Base-by-base conservation (phyloP, 1,140 invertebrate species). In the Steinernema khuongi region DNA sequence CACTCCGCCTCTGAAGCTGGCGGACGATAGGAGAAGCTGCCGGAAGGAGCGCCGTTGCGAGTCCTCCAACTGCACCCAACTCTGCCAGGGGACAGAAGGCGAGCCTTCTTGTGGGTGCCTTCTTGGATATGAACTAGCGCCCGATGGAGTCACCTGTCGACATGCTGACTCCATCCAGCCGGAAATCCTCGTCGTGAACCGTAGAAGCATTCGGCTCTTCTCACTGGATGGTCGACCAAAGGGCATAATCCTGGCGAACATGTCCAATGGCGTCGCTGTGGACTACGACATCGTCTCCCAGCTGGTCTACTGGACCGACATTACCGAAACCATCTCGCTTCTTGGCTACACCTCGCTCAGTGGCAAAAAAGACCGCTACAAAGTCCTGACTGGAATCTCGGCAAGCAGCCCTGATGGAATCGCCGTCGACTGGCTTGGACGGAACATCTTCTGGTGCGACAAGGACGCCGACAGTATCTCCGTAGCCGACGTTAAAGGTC, bases 371-470 rank as follows among this genome's bases (percentile, higher is more conserved):
- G n/a, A 76, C 28, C 41, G 30, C 17, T 68, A 69, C 26, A n/a
- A 36, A 60, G 50, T 60, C 14, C 50, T 60, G 7, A 14, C 50
- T n/a, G 50, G 50, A 7, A 4, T 75, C 7, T 33, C 41, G 1
- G 30, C 19, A 11, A 74, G 36, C 80, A 92, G 91, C 87, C 92
- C 92, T 0, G 93, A 95, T 85, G 90, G 91, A 41, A 89, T 96
- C 28, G 93, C 93, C 36, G 88, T 92, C 32, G 92, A 94, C 85
- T 93, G 91, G 91, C 89, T 92, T 81, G 89, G 92, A 67, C 87
- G 90, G 32, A 92, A 93, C 85, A 79, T 94, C 31, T 94, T 93
- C 87, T 94, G 91, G 91, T 90, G 91, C 44, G 91, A 95, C 81
- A 89, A 90, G 81, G 88, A 88, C 41, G 85, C 88, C 72, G 87